These are phyloP conservation scores for Elegia similella DNA, from an alignment of 2,888 invertebrate genomes.

Conservation along the genomic window DNA sequence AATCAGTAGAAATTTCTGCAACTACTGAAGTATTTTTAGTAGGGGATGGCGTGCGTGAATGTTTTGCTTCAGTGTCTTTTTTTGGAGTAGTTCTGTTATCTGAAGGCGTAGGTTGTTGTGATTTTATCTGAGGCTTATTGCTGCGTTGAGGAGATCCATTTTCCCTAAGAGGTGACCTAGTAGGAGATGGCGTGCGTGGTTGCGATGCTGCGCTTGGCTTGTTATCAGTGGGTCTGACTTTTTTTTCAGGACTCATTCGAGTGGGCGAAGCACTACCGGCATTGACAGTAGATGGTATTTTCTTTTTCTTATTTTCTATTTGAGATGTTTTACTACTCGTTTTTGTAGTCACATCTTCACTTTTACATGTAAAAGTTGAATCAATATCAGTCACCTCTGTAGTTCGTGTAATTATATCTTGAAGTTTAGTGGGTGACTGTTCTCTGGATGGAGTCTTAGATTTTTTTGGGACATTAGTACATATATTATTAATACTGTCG, in stretches of 20 bases:
- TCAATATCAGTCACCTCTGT: not conserved
- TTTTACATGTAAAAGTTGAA: conserved; percentile 4
- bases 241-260: conserved; percentile 16
- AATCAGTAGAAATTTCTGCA: conserved; percentile 35
- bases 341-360: conserved; percentile 16
- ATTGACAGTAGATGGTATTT: too few relatives aligned
- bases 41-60: conserved; percentile 24
- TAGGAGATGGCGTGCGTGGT: conserved; percentile 2
- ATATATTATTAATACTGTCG: conserved; percentile 34
- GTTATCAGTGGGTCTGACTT: conserved; percentile 8
- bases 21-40: conserved; percentile 22
- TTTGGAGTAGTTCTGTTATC: not conserved
- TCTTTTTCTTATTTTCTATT: conserved; percentile 20
- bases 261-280: conserved; percentile 21
- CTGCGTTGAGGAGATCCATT: not conserved
- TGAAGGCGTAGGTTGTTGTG: not conserved
- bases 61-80: conserved; percentile 13
- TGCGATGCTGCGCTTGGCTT: conserved; percentile 1
- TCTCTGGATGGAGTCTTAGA: conserved; percentile 34
- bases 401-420: conserved; percentile 36
- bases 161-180: not conserved
- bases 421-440: conserved; percentile 52
- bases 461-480: conserved; percentile 24
- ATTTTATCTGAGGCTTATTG: not conserved
- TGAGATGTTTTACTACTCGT: conserved; percentile 21